A percentile compares a stretch with the other conserved stretches of the same genome.
Evolutionary conservation across 2,113 vertebrate genomes (phyloP).

Genomic region (Amphiprion percula): DNA sequence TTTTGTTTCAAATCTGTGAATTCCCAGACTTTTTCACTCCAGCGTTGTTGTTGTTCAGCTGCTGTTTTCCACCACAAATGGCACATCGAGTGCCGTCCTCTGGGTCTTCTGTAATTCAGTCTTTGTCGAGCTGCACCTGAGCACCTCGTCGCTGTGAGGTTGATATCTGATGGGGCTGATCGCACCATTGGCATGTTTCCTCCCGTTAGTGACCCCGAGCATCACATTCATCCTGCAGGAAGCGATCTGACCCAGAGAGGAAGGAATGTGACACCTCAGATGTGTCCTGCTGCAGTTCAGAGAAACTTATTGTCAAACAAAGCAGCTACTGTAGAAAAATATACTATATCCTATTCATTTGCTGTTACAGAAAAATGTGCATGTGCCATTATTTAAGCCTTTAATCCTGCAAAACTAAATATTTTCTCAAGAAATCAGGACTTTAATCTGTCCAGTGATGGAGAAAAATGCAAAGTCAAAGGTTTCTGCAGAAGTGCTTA

Average conservation of each 20-base stretch:
- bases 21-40: too few relatives aligned
- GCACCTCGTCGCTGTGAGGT: constrained; percentile 48
- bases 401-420: background rate
- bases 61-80: background rate
- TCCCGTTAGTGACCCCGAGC: constrained; percentile 20
- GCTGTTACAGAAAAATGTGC: background rate
- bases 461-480: too few relatives aligned
- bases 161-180: constrained; percentile 38
- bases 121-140: constrained; percentile 24
- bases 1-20: too few relatives aligned
- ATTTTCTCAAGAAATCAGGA: background rate
- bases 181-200: constrained; percentile 2
- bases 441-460: background rate
- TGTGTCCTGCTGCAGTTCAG: background rate
- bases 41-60: background rate
- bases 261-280: constrained; percentile 36
- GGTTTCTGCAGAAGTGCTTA: too few relatives aligned
- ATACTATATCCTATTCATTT: background rate
- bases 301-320: background rate
- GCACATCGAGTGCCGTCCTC: background rate
- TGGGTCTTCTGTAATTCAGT: constrained; percentile 21
- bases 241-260: constrained; percentile 18
- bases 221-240: constrained; percentile 7
- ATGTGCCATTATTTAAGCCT: background rate
- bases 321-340: background rate